Evolutionary conservation across 2,888 invertebrate species (phyloP).

Genomic region (Cantharis nigra): DNA sequence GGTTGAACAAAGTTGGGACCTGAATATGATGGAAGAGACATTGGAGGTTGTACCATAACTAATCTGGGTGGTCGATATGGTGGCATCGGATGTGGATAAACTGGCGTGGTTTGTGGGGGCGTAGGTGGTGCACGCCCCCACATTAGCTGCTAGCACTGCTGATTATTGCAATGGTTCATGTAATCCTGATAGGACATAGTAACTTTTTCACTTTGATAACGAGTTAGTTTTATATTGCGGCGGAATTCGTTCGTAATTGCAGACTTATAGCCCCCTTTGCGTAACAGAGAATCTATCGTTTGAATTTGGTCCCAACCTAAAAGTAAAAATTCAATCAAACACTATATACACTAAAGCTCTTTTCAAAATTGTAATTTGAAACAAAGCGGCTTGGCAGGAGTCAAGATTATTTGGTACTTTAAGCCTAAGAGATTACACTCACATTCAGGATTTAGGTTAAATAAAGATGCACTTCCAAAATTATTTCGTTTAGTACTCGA

Average conservation of each 20-base stretch:
- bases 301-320: constrained; percentile 98
- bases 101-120: constrained; percentile 40
- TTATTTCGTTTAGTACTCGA: neutral
- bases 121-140: constrained; percentile 57
- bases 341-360: neutral
- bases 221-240: constrained; percentile 88
- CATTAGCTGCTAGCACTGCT: constrained; percentile 75
- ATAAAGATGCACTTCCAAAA: neutral
- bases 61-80: constrained; percentile 42
- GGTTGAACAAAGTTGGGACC: constrained; percentile 39
- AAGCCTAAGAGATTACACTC: neutral
- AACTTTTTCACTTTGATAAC: constrained; percentile 96
- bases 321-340: constrained; percentile 34
- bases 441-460: neutral
- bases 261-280: constrained; percentile 96
- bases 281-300: constrained; percentile 95
- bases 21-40: constrained; percentile 43
- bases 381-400: neutral
- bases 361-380: neutral
- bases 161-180: constrained; percentile 66
- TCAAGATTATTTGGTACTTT: neutral
- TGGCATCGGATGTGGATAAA: constrained; percentile 21
- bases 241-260: constrained; percentile 86
- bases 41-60: constrained; percentile 52
- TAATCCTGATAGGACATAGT: constrained; percentile 88